phyloP scores from a whole-genome alignment of 2,797 vertebrate genomes.

The Fistularia commersonii region DNA sequence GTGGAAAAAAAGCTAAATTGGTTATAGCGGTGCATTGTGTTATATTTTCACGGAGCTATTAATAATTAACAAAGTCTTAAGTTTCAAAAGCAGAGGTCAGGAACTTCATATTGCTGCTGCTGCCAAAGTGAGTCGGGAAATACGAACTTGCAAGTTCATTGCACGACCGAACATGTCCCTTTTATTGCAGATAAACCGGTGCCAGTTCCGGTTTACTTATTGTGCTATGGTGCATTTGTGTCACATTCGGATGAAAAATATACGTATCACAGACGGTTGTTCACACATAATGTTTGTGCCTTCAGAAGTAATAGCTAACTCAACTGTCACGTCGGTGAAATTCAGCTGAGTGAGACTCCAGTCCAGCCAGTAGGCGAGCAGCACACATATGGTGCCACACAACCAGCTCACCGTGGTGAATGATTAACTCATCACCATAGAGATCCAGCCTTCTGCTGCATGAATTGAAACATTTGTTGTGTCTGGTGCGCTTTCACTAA shows the following conservation, averaged over 20 bases:
- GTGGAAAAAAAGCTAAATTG: background rate
- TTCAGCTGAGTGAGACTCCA: slow-evolving; percentile 45
- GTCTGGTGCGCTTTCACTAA: too few relatives aligned
- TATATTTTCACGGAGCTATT: slow-evolving; percentile 23
- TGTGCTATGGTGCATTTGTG: too few relatives aligned
- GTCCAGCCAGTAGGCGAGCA: slow-evolving; percentile 30
- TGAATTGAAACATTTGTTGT: background rate
- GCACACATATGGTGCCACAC: background rate
- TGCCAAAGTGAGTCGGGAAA: slow-evolving; percentile 27
- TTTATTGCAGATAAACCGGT: too few relatives aligned
- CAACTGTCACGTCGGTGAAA: slow-evolving; percentile 19
- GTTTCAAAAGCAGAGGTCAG: slow-evolving; percentile 3
- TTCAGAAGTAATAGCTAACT: slow-evolving; percentile 9
- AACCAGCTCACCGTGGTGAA: slow-evolving; percentile 24
- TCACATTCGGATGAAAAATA: background rate
- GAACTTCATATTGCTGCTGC: background rate
- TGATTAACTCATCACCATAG: slow-evolving; percentile 35
- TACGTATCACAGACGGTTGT: background rate
- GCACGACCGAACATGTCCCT: background rate
- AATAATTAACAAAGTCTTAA: slow-evolving; percentile 46
- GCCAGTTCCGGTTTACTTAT: too few relatives aligned
- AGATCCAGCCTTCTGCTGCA: slow-evolving; percentile 7
- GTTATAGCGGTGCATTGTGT: slow-evolving; percentile 6
- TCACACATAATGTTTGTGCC: slow-evolving; percentile 12
- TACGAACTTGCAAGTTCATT: slow-evolving; percentile 9